Conservation (phyloP, 2,888 invertebrate species). For the Podabrus alpinus region DNA sequence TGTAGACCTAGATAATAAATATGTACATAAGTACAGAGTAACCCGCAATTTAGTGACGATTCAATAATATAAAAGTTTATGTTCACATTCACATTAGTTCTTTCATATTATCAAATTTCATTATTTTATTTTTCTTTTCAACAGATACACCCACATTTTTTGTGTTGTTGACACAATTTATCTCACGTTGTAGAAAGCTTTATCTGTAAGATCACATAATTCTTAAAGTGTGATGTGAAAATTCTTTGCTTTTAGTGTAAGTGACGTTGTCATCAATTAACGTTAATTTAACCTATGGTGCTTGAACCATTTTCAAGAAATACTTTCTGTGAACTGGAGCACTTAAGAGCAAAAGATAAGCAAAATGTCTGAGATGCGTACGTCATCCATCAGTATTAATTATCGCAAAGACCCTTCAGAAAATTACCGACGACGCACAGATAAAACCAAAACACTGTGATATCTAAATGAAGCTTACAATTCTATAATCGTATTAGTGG, state of each 20-base stretch:
- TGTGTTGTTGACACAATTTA: background rate
- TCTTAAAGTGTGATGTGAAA: constrained; percentile 19
- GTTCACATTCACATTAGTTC: too few relatives aligned
- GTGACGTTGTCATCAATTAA: constrained; percentile 25
- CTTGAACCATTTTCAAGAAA: constrained; percentile 19
- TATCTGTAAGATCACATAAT: constrained; percentile 1
- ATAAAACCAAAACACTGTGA: constrained; percentile 7
- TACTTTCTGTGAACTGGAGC: constrained; percentile 18
- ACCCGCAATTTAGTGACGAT: too few relatives aligned
- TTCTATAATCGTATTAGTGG: background rate
- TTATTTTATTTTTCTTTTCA: background rate
- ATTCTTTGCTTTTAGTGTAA: constrained; percentile 21
- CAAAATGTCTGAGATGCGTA: constrained; percentile 32
- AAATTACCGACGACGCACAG: constrained; percentile 11
- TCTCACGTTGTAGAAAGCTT: background rate
- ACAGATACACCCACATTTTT: background rate
- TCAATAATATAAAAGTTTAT: too few relatives aligned
- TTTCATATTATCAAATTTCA: background rate
- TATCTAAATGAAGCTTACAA: background rate
- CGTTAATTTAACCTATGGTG: constrained; percentile 21
- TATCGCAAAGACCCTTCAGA: constrained; percentile 23
- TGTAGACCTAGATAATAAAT: too few relatives aligned
- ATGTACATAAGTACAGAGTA: too few relatives aligned
- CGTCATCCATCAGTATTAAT: constrained; percentile 36
- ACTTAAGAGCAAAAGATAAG: constrained; percentile 28